Conservation (phyloP, 2,888 invertebrate species). For the Hyalella azteca region DNA sequence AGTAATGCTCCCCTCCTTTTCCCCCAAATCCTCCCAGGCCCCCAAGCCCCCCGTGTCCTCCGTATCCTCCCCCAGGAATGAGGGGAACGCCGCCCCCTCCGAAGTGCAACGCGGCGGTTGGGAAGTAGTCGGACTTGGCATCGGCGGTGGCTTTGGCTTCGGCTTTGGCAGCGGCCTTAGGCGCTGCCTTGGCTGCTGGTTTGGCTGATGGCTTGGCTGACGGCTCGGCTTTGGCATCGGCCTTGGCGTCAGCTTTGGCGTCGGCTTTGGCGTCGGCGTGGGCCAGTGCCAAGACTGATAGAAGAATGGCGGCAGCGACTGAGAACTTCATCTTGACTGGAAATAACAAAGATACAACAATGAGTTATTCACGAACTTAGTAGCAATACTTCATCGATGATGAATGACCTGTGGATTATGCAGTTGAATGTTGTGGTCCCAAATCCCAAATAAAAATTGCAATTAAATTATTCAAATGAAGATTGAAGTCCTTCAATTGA, state of each 20-base stretch:
- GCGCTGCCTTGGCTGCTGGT: background rate
- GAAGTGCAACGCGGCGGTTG: background rate
- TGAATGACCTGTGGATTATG: too few relatives aligned
- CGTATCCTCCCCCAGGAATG: background rate
- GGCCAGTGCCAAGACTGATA: background rate
- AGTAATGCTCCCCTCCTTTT: background rate
- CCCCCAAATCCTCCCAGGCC: background rate
- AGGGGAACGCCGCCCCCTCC: background rate
- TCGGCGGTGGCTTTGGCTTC: background rate
- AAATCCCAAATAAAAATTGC: too few relatives aligned
- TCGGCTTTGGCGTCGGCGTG: constrained; percentile 24
- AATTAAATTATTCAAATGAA: too few relatives aligned
- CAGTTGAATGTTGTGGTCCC: too few relatives aligned
- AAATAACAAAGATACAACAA: too few relatives aligned
- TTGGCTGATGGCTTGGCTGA: background rate
- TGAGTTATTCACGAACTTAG: too few relatives aligned
- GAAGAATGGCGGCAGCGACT: background rate
- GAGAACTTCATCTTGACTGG: constrained; percentile 6
- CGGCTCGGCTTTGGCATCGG: background rate
- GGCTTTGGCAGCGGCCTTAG: background rate
- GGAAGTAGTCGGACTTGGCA: background rate
- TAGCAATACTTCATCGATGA: too few relatives aligned
- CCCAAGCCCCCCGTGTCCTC: background rate
- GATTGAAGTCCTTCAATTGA: too few relatives aligned
- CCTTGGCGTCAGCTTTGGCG: constrained; percentile 1